These are phyloP conservation scores for Perodicticus potto DNA, from an alignment of 2,797 vertebrate species.

Conservation along the genomic window DNA sequence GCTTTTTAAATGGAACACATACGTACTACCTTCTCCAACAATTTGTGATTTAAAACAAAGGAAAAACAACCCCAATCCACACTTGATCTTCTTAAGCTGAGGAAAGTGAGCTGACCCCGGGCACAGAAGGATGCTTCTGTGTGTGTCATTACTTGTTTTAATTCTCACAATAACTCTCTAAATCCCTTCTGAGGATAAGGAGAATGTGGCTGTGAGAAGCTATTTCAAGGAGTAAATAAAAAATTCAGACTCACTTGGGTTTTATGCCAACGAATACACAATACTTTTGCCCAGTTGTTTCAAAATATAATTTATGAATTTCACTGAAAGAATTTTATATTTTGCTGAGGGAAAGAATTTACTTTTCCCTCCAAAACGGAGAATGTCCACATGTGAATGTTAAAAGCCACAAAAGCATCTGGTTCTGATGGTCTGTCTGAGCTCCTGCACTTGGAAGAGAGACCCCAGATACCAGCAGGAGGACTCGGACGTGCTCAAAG, in stretches of 20 bases:
- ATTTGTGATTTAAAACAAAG: slow-evolving; percentile 61
- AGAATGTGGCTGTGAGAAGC: background rate
- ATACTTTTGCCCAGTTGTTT: background rate
- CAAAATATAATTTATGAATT: background rate
- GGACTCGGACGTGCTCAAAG: background rate
- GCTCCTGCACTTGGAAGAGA: background rate
- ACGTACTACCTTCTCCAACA: slow-evolving; percentile 53
- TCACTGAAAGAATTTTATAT: background rate
- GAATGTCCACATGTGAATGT: background rate
- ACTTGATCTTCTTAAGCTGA: background rate
- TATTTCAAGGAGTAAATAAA: background rate
- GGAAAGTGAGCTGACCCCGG: background rate
- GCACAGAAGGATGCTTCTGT: background rate
- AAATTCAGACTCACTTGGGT: background rate
- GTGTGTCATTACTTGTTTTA: background rate
- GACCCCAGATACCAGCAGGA: rapidly evolving
- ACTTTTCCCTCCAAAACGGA: background rate
- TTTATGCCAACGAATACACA: background rate
- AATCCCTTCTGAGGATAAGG: background rate
- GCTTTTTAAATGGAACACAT: slow-evolving; percentile 75
- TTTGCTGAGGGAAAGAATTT: background rate
- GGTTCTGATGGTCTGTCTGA: background rate
- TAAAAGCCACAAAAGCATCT: background rate
- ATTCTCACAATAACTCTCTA: background rate
- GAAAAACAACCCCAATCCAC: slow-evolving; percentile 44